These are phyloP conservation scores for Oreortyx pictus DNA, from an alignment of 2,797 vertebrate genomes.

Conservation along the genomic window DNA sequence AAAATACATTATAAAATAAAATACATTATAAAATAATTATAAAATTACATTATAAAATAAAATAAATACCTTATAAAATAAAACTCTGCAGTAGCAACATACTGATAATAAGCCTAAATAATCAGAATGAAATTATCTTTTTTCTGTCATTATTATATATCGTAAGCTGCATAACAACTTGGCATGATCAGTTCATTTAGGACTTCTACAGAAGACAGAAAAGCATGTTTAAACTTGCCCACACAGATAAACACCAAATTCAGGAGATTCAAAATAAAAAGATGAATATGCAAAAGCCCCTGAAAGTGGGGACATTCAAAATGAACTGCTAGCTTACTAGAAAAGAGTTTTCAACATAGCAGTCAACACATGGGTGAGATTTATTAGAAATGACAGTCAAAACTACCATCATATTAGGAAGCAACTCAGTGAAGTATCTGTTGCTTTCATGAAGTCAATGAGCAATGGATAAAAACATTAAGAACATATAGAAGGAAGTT, in stretches of 20 bases:
- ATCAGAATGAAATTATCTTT: conserved; percentile 57
- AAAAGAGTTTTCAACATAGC: not conserved
- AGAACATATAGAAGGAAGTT: not conserved
- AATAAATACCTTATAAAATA: not conserved
- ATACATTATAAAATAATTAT: not conserved
- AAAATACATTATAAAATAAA: not conserved
- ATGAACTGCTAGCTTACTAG: not conserved
- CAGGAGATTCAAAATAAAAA: conserved; percentile 21
- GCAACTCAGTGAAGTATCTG: not conserved
- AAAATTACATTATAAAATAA: not conserved
- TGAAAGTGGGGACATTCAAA: not conserved
- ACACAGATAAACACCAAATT: not conserved
- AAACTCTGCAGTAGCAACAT: not conserved
- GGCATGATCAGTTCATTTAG: not conserved
- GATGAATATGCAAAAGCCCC: not conserved
- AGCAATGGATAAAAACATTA: not conserved
- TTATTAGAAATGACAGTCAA: not conserved
- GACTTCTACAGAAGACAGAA: not conserved
- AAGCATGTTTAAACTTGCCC: not conserved
- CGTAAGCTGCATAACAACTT: conserved; percentile 61
- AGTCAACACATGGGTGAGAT: not conserved
- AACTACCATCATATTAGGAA: not conserved
- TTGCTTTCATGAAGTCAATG: not conserved
- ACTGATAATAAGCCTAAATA: conserved; percentile 54
- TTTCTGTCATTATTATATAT: conserved; percentile 62